Percentiles rank a stretch among this genome's conserved stretches.
These are phyloP conservation scores for Dreissena rostriformis DNA, from an alignment of 1,140 invertebrate genomes.

Conservation along the genomic window DNA sequence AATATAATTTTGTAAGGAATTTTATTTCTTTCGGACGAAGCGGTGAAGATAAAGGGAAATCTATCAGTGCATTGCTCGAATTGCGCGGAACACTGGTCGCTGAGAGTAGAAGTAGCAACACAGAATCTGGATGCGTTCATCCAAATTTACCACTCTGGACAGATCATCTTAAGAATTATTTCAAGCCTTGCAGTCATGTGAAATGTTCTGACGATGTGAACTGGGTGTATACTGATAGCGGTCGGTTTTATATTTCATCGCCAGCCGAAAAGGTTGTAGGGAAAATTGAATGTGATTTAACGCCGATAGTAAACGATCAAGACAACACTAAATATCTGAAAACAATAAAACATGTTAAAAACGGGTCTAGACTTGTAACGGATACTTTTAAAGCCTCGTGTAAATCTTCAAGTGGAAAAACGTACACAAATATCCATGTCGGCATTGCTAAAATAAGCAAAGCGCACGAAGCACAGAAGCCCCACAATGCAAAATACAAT, in stretches of 20 bases:
- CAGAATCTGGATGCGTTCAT: constrained; percentile 84
- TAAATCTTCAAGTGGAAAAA: constrained; percentile 63
- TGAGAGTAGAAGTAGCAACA: no score
- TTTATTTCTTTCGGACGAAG: no score
- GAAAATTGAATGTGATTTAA: constrained; percentile 72
- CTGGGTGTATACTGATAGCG: constrained; percentile 72
- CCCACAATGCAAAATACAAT: constrained; percentile 83
- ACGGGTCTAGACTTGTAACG: constrained; percentile 62
- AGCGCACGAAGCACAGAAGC: constrained; percentile 14
- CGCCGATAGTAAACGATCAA: constrained; percentile 64
- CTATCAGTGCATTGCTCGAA: no score
- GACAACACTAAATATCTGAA: constrained; percentile 51
- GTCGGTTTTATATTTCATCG: constrained; percentile 65
- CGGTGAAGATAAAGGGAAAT: no score
- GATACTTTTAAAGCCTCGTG: constrained; percentile 77
- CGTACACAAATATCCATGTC: constrained; percentile 75
- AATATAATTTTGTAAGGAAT: no score
- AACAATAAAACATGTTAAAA: constrained; percentile 63
- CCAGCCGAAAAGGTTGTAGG: constrained; percentile 64
- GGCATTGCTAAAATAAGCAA: constrained; percentile 64
- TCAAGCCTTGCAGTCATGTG: constrained; percentile 84
- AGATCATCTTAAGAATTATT: constrained; percentile 87
- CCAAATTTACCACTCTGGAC: constrained; percentile 86
- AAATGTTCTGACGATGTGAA: constrained; percentile 83
- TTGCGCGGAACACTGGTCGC: no score